phyloP scores from a whole-genome alignment of 2,113 vertebrate genomes.

The Mastomys coucha region DNA sequence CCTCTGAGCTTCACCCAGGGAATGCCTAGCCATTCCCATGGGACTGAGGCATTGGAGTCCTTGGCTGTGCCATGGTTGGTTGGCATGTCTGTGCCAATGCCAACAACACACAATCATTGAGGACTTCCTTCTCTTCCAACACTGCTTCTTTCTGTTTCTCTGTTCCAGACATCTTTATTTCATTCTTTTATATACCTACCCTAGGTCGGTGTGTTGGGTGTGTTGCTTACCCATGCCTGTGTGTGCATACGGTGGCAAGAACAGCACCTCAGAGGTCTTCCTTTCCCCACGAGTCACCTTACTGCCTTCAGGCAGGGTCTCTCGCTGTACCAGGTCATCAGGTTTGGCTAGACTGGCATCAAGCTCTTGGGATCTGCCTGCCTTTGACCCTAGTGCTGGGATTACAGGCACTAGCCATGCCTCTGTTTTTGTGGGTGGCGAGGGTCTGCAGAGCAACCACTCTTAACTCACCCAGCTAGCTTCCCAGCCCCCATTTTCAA shows the following conservation, averaged over 20 bases:
- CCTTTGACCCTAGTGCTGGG: neutral
- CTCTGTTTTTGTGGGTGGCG: neutral
- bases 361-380: neutral
- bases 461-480: too few species aligned
- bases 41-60: neutral
- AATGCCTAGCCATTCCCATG: neutral
- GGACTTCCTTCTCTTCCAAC: neutral
- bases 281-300: neutral
- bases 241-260: neutral
- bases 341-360: neutral
- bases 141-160: neutral
- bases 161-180: neutral
- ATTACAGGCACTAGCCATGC: neutral
- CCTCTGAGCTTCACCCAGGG: neutral
- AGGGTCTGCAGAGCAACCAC: too few species aligned
- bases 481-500: too few species aligned
- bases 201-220: too few species aligned
- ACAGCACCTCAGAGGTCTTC: neutral
- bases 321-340: neutral
- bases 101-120: neutral
- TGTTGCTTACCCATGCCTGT: neutral
- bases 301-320: neutral
- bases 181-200: neutral
- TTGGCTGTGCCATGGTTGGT: neutral
- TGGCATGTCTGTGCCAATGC: neutral